A percentile compares a stretch with the other conserved stretches of the same genome.
These are phyloP conservation scores for Physeter macrocephalus DNA, from an alignment of 2,113 vertebrate species.

Conservation along the genomic window DNA sequence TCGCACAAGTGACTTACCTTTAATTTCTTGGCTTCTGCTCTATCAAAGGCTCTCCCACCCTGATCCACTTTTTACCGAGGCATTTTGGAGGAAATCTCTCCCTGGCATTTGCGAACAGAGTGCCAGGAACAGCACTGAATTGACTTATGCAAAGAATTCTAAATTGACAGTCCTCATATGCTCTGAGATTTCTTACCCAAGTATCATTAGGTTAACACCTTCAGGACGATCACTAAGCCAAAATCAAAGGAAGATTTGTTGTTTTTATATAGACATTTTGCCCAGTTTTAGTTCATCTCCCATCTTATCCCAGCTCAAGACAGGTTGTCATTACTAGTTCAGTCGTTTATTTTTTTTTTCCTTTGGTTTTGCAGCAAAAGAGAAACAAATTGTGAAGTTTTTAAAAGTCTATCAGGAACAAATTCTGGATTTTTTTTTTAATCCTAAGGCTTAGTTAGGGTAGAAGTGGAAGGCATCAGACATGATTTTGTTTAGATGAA, in stretches of 20 bases:
- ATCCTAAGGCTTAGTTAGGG: not conserved
- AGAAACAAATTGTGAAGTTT: not conserved
- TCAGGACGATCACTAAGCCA: not conserved
- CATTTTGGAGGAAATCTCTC: not conserved
- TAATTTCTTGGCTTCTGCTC: not conserved
- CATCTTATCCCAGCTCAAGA: not conserved
- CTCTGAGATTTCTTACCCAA: not conserved
- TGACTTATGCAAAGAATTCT: not conserved
- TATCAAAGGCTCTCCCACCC: not conserved
- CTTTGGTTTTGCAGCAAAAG: not conserved
- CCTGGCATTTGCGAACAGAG: not conserved
- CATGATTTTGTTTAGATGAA: not conserved
- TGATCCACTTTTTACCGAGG: not conserved
- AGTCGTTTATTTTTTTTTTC: not conserved
- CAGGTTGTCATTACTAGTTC: not conserved
- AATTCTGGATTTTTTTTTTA: not conserved
- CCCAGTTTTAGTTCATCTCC: not conserved
- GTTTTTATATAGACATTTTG: constrained; percentile 1
- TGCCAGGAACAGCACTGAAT: not conserved
- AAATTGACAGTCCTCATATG: not conserved
- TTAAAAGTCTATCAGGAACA: not conserved
- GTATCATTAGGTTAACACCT: not conserved
- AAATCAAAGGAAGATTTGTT: constrained; percentile 3
- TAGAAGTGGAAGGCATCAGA: not conserved
- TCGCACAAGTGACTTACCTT: not conserved